A percentile compares a stretch with the other conserved stretches of the same genome.
These are phyloP conservation scores for Neoarius graeffei DNA, from an alignment of 2,113 vertebrate species.

Conservation along the genomic window DNA sequence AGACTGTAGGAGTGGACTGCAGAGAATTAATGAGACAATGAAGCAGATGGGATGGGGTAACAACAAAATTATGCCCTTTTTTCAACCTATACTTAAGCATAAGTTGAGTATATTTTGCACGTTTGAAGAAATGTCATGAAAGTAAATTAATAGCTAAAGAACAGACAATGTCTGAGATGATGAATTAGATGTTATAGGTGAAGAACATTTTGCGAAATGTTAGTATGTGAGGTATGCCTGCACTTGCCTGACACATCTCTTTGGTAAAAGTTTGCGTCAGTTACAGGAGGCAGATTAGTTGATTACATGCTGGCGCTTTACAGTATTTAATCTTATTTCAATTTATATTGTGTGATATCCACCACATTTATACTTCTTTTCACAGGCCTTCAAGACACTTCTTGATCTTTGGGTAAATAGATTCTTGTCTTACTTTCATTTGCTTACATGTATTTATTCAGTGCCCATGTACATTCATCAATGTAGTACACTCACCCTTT, in stretches of 20 bases:
- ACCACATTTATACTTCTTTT: constrained; percentile 14
- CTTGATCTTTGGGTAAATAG: constrained; percentile 35
- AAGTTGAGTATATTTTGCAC: constrained; percentile 6
- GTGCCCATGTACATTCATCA: constrained; percentile 32
- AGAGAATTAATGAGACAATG: constrained; percentile 36
- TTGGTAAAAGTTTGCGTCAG: constrained; percentile 7
- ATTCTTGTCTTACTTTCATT: constrained; percentile 23
- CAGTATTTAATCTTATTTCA: not conserved
- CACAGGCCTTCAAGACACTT: constrained; percentile 16
- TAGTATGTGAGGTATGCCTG: constrained; percentile 19
- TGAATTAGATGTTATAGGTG: not conserved
- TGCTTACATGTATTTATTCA: constrained; percentile 40
- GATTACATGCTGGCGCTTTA: not conserved
- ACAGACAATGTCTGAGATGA: not conserved
- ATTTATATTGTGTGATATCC: not conserved
- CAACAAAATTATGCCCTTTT: constrained; percentile 1
- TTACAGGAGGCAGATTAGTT: constrained; percentile 5
- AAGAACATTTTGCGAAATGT: constrained; percentile 9
- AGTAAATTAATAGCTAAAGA: not conserved
- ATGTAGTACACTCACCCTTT: not conserved
- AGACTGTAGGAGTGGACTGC: constrained; percentile 22
- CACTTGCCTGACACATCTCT: constrained; percentile 13
- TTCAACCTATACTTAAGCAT: not conserved
- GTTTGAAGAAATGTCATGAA: constrained; percentile 9
- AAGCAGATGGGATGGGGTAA: not conserved